Conservation (phyloP, 2,113 vertebrate genomes). For the Oxyruncus cristatus region DNA sequence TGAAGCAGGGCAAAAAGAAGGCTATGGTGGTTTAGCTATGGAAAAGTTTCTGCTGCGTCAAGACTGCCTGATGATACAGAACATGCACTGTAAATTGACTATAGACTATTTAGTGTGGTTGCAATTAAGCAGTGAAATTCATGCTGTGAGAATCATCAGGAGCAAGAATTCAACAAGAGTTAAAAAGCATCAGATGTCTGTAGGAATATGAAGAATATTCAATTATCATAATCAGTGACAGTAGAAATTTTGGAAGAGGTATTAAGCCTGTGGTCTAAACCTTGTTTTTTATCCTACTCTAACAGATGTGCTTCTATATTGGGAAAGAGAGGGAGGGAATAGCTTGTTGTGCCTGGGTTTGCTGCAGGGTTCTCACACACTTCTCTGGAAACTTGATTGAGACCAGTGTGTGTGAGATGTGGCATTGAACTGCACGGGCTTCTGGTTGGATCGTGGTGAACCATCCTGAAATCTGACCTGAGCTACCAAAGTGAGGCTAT, state of each 20-base stretch:
- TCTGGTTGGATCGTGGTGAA: not conserved
- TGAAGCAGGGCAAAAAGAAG: not conserved
- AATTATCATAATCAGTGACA: not conserved
- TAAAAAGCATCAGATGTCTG: constrained; percentile 53
- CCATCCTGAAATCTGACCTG: not conserved
- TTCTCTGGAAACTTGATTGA: not conserved
- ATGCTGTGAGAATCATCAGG: constrained; percentile 26
- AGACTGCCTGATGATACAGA: not conserved
- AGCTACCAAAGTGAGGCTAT: not conserved
- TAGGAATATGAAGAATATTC: constrained; percentile 27
- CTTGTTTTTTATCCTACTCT: not conserved
- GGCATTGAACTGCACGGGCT: not conserved
- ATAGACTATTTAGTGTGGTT: constrained; percentile 22
- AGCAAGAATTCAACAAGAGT: constrained; percentile 46
- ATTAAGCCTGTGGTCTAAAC: constrained; percentile 3
- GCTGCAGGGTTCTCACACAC: not conserved
- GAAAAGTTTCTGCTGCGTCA: not conserved
- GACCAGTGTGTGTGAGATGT: not conserved
- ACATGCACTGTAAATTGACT: not conserved
- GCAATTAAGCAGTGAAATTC: constrained; percentile 55
- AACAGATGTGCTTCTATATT: not conserved
- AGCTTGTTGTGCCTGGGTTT: not conserved
- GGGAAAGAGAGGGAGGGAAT: not conserved
- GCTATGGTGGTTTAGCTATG: not conserved
- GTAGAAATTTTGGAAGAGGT: constrained; percentile 20